phyloP scores from a whole-genome alignment of 2,888 invertebrate species.

The Steinernema hermaphroditum region DNA sequence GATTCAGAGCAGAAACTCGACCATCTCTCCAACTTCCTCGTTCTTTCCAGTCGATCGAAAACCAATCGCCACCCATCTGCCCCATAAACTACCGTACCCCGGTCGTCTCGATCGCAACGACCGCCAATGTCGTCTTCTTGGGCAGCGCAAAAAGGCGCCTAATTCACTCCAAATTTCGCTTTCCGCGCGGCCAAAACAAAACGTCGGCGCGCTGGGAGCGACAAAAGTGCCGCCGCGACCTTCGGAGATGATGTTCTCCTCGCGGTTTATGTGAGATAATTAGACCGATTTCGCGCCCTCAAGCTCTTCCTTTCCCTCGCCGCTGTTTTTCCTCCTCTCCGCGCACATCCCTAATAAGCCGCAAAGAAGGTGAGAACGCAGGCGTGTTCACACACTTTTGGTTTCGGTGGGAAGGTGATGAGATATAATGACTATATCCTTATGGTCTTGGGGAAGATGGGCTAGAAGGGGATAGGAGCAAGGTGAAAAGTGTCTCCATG shows the following conservation, averaged over 20 bases:
- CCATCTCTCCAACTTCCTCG: background rate
- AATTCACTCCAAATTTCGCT: conserved; percentile 29
- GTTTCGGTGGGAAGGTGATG: background rate
- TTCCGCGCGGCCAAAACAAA: conserved; percentile 11
- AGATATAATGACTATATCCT: no score
- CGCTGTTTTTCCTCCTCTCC: conserved; percentile 16
- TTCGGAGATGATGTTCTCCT: background rate
- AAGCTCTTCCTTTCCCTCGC: conserved; percentile 22
- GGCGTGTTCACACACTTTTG: background rate
- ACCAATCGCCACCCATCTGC: background rate
- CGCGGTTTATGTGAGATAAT: conserved; percentile 30
- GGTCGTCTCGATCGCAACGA: no score
- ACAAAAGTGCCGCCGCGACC: conserved; percentile 7
- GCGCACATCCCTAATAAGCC: conserved; percentile 27
- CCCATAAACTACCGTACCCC: no score
- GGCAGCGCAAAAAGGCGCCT: background rate
- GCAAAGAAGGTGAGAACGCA: conserved; percentile 26
- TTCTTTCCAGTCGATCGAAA: background rate
- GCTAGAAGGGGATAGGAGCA: no score
- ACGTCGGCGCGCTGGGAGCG: conserved; percentile 17
- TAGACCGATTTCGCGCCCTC: conserved; percentile 27
- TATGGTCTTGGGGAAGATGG: background rate
- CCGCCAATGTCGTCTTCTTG: background rate
- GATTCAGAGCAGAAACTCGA: no score
- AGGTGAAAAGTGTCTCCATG: no score